Percentiles rank a stretch among this genome's conserved stretches.
Conservation (phyloP, 2,888 invertebrate species). For the Drosophila fulvimacula region DNA sequence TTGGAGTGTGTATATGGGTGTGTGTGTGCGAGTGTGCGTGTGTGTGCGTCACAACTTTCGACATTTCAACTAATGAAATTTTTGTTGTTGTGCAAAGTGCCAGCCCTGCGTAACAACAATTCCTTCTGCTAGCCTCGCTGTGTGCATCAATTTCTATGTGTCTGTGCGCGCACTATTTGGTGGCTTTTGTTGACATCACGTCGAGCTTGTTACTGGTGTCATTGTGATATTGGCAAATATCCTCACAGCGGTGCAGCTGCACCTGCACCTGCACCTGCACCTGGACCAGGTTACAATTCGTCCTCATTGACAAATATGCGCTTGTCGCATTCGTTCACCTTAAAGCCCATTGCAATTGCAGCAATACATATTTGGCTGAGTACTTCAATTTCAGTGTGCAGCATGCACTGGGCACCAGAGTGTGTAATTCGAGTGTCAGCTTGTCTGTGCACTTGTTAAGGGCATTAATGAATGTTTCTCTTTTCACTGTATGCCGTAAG, state of each 20-base stretch:
- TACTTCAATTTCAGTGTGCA: not conserved
- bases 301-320: conserved; percentile 44
- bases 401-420: conserved; percentile 13
- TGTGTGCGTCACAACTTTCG: conserved; percentile 54
- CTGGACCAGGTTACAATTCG: conserved; percentile 13
- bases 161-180: conserved; percentile 29
- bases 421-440: conserved; percentile 30
- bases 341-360: not conserved
- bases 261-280: conserved; percentile 6
- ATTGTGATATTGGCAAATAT: conserved; percentile 56
- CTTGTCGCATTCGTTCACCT: not conserved
- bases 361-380: conserved; percentile 6
- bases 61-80: conserved; percentile 75
- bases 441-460: conserved; percentile 7
- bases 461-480: conserved; percentile 23
- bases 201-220: conserved; percentile 67
- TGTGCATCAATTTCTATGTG: not conserved
- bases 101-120: conserved; percentile 14
- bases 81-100: conserved; percentile 13
- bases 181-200: conserved; percentile 74
- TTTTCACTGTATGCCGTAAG: conserved; percentile 9
- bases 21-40: conserved; percentile 25
- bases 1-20: conserved; percentile 22
- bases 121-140: not conserved
- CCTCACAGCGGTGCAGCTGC: conserved; percentile 16